Evolutionary conservation across 2,888 invertebrate genomes (phyloP).

Genomic region (Drosophila pseudotakahashii): DNA sequence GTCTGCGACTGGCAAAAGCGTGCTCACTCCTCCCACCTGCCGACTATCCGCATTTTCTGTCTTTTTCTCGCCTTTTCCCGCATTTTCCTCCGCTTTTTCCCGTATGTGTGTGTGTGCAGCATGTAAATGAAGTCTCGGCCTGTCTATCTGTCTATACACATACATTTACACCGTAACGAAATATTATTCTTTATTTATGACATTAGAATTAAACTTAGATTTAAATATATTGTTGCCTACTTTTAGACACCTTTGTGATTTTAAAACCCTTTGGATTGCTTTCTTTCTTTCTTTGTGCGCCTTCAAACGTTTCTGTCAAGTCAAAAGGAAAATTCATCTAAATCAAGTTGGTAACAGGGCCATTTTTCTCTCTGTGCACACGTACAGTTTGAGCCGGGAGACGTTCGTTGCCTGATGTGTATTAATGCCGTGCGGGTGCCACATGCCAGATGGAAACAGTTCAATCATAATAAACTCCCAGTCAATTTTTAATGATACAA

Average conservation of each 20-base stretch:
- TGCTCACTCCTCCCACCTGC: neutral
- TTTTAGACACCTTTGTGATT: neutral
- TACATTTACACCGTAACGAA: neutral
- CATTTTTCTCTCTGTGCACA: neutral
- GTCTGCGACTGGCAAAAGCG: slow-evolving; percentile 9
- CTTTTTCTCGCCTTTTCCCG: slow-evolving; percentile 1
- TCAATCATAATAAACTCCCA: slow-evolving; percentile 75
- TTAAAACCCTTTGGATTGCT: too few species aligned
- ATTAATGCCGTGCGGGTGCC: slow-evolving; percentile 65
- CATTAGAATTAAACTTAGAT: too few species aligned
- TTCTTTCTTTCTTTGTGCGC: too few species aligned
- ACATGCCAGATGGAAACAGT: slow-evolving; percentile 72
- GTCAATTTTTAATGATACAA: slow-evolving; percentile 67
- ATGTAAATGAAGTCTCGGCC: slow-evolving; percentile 31
- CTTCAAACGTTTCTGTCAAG: neutral
- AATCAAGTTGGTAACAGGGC: neutral
- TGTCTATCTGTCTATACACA: slow-evolving; percentile 13
- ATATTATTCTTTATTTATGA: too few species aligned
- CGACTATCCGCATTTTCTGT: neutral
- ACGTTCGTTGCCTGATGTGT: slow-evolving; percentile 35
- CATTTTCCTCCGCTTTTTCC: neutral
- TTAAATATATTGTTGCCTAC: neutral
- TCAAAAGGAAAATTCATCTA: neutral
- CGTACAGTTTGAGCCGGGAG: neutral
- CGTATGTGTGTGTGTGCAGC: slow-evolving; percentile 9